Percentiles rank a stretch among this genome's conserved stretches.
These are phyloP conservation scores for Melopsittacus undulatus DNA, from an alignment of 2,797 vertebrate species.

Conservation along the genomic window DNA sequence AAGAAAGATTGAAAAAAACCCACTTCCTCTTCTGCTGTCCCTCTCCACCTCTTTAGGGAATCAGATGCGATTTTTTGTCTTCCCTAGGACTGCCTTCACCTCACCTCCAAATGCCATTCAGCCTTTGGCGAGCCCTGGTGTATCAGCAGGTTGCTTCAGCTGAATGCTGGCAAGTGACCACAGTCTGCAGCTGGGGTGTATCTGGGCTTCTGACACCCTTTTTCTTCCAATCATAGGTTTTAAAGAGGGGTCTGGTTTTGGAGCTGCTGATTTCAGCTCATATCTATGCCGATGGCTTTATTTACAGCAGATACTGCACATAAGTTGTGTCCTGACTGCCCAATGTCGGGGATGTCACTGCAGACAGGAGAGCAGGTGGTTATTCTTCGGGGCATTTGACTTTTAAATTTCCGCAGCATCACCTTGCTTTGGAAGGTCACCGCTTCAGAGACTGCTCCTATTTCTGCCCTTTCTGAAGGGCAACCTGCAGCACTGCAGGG, in stretches of 20 bases:
- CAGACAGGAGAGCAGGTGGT: background rate
- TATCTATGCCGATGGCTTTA: background rate
- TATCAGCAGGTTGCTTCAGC: background rate
- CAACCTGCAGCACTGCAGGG: background rate
- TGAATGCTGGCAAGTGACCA: background rate
- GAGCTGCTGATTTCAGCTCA: conserved; percentile 16
- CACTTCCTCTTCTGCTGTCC: background rate
- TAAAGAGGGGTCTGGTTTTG: background rate
- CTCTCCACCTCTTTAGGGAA: background rate
- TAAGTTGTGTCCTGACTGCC: background rate
- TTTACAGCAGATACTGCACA: background rate
- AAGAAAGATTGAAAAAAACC: background rate
- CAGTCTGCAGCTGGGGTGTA: background rate
- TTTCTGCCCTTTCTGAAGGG: conserved; percentile 9
- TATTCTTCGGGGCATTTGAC: conserved; percentile 4
- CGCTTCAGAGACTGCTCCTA: background rate
- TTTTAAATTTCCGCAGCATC: conserved; percentile 24
- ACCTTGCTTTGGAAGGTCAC: background rate
- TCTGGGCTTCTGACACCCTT: background rate
- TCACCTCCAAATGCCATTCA: background rate
- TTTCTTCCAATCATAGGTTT: background rate
- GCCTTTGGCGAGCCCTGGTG: background rate
- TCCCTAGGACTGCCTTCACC: background rate
- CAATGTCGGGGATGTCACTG: background rate
- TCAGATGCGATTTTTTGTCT: background rate